Evolutionary conservation across 1,140 invertebrate genomes (phyloP).

Genomic region (Polypedilum vanderplanki): DNA sequence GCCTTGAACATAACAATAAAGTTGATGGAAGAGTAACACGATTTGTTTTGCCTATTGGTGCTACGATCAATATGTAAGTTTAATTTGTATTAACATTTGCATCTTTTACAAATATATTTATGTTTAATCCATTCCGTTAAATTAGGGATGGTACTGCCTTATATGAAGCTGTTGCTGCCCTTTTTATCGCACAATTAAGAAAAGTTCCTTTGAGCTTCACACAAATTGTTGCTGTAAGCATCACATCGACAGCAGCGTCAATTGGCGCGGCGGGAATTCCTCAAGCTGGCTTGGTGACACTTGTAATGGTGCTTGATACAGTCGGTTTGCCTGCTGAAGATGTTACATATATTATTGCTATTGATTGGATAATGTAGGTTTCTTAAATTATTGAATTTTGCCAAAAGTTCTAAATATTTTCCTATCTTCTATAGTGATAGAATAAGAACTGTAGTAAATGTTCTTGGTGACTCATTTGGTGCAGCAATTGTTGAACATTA

Average conservation of each 20-base stretch:
- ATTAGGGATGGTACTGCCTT: slow-evolving; percentile 85
- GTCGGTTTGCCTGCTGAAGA: slow-evolving; percentile 74
- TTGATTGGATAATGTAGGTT: slow-evolving; percentile 84
- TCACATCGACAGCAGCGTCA: slow-evolving; percentile 77
- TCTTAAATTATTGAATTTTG: slow-evolving; percentile 44
- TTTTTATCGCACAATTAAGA: slow-evolving; percentile 89
- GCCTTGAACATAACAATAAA: slow-evolving; percentile 83
- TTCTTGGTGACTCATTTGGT: slow-evolving; percentile 78
- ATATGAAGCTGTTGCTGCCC: slow-evolving; percentile 90
- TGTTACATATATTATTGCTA: slow-evolving; percentile 70
- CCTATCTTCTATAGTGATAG: slow-evolving; percentile 64
- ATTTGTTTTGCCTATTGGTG: slow-evolving; percentile 90
- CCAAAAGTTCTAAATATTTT: slow-evolving; percentile 36
- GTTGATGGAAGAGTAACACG: slow-evolving; percentile 84
- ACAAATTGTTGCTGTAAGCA: slow-evolving; percentile 66
- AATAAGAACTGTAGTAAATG: slow-evolving; percentile 81
- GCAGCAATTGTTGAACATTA: slow-evolving; percentile 79
- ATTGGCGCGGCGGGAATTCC: slow-evolving; percentile 88
- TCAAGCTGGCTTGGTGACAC: slow-evolving; percentile 73
- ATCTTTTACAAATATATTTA: no score
- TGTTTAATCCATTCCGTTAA: no score
- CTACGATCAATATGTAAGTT: slow-evolving; percentile 68
- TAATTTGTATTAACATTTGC: no score
- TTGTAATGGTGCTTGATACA: slow-evolving; percentile 80
- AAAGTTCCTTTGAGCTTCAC: slow-evolving; percentile 61